Evolutionary conservation across 1,140 invertebrate species (phyloP).

Genomic region (Nephila pilipes): DNA sequence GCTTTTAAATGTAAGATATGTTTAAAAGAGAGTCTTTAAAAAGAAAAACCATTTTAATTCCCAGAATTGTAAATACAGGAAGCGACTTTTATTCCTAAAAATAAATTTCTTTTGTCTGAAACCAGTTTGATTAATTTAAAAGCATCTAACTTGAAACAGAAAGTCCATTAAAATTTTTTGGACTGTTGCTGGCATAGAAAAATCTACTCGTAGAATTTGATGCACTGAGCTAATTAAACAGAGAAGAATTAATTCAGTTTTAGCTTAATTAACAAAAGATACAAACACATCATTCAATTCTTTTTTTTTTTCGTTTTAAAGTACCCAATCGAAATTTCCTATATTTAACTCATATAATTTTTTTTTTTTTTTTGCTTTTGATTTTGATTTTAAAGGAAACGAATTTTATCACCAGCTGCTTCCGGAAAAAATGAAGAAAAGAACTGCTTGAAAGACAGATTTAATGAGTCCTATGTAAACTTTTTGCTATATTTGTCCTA

Average conservation of each 20-base stretch:
- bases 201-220: no score
- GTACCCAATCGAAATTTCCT: neutral
- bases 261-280: neutral
- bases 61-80: neutral
- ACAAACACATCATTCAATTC: neutral
- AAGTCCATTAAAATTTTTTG: neutral
- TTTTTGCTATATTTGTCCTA: neutral
- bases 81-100: neutral
- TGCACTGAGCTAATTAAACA: neutral
- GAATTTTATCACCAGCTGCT: no score
- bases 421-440: no score
- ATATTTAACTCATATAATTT: neutral
- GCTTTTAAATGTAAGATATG: neutral
- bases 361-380: neutral
- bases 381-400: neutral
- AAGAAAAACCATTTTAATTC: neutral
- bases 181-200: neutral
- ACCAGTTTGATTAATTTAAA: neutral
- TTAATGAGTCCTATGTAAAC: neutral
- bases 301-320: neutral
- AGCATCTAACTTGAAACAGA: neutral
- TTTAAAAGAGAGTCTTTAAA: neutral
- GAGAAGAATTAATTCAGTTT: neutral
- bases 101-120: neutral
- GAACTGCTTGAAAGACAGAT: neutral